These are phyloP conservation scores for Glomeris marginata DNA, from an alignment of 2,888 invertebrate species.

Conservation along the genomic window DNA sequence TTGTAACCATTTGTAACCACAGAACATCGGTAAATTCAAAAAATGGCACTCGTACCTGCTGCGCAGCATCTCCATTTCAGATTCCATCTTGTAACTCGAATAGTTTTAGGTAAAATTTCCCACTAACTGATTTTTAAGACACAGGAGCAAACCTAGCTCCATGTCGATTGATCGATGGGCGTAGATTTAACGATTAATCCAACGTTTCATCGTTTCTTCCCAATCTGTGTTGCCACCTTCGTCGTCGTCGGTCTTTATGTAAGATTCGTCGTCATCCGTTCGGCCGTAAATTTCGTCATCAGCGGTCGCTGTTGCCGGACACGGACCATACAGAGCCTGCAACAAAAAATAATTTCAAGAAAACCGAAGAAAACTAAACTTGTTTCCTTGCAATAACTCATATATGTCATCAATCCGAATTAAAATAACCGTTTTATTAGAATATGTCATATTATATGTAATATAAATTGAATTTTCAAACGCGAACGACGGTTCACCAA, in stretches of 20 bases:
- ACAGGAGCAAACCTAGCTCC: constrained; percentile 7
- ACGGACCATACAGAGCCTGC: constrained; percentile 10
- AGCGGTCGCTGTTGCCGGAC: constrained; percentile 14
- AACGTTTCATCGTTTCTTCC: constrained; percentile 49
- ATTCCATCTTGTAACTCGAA: too few relatives aligned
- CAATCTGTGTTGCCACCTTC: constrained; percentile 41
- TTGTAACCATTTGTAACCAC: too few relatives aligned
- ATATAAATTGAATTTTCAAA: too few relatives aligned
- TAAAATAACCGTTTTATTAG: too few relatives aligned
- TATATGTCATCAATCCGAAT: neutral
- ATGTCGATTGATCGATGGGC: constrained; percentile 8
- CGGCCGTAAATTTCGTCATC: constrained; percentile 26
- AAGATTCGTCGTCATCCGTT: constrained; percentile 29
- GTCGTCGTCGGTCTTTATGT: constrained; percentile 34
- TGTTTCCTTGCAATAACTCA: neutral
- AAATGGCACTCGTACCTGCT: too few relatives aligned
- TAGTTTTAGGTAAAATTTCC: too few relatives aligned
- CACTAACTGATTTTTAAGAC: too few relatives aligned
- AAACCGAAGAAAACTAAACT: neutral
- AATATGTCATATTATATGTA: too few relatives aligned
- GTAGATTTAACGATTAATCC: constrained; percentile 44
- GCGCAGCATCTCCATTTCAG: too few relatives aligned
- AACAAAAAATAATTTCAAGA: neutral
- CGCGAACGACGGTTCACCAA: too few relatives aligned
- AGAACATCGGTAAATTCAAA: too few relatives aligned